Conservation (phyloP, 2,888 invertebrate genomes). For the Scaptomyza reducta region DNA sequence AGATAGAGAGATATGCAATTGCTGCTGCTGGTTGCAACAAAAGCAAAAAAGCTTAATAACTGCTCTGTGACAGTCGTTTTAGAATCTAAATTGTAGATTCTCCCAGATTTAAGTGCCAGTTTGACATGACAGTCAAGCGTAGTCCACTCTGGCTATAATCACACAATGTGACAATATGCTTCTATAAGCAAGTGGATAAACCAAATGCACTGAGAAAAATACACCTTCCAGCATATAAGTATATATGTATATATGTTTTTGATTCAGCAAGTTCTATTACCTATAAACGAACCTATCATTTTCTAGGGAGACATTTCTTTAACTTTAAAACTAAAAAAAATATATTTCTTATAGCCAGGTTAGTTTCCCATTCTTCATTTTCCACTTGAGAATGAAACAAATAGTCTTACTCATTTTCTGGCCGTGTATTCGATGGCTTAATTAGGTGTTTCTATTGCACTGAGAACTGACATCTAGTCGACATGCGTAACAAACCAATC, state of each 20-base stretch:
- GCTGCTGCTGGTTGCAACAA: too few relatives aligned
- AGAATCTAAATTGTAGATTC: slow-evolving; percentile 30
- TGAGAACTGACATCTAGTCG: slow-evolving; percentile 10
- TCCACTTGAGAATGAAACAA: too few relatives aligned
- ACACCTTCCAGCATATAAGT: not conserved
- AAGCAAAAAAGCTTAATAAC: not conserved
- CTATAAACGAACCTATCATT: too few relatives aligned
- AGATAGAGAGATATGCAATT: slow-evolving; percentile 11
- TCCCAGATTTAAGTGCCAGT: slow-evolving; percentile 41
- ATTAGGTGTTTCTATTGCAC: slow-evolving; percentile 5
- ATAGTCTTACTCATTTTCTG: not conserved
- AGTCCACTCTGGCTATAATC: slow-evolving; percentile 34
- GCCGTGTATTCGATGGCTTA: slow-evolving; percentile 5
- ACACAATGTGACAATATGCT: slow-evolving; percentile 29
- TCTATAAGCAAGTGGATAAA: not conserved
- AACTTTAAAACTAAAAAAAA: not conserved
- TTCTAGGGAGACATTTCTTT: too few relatives aligned
- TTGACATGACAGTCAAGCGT: slow-evolving; percentile 46
- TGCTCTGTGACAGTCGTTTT: slow-evolving; percentile 11
- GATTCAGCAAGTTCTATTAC: too few relatives aligned
- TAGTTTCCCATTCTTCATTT: too few relatives aligned
- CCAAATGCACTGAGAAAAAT: not conserved
- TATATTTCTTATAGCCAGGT: too few relatives aligned
- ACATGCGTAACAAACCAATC: not conserved
- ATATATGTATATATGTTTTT: not conserved